Evolutionary conservation across 2,888 invertebrate genomes (phyloP), one percentile per base, ranked within the genome.

Genomic region (Griposia aprilina): DNA sequence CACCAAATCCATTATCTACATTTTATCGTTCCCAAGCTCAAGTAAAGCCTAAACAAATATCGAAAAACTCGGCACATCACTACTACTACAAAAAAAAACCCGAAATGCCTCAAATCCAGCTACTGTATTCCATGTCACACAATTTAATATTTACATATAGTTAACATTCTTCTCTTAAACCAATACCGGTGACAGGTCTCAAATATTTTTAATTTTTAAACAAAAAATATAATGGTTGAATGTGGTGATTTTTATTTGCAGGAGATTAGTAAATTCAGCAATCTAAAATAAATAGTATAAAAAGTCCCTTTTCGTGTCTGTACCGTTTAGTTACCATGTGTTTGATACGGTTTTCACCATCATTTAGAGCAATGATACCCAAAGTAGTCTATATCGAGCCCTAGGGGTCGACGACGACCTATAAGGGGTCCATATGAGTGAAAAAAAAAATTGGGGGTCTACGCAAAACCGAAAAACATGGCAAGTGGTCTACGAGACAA

Each of bases 51-150:
- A 65, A 78, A 65, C 4, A 50, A 41, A 57, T 57, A 86, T 83
- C 87, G 87, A 83, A 11, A 69, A 45, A 26, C 6, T n/a, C 41
- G 0, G 0, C 57, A 68, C 87, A 71, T 67, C 89, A 80, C 87
- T 84, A 87, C 1, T 20, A 0, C 0, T 7, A 75, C 67, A 66
- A 65, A 72, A 78, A 78, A 78, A 75, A 60, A 41, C 5, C 0
- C 10, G 15, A 74, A 83, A 86, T 59, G 17, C 41, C 76, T 6
- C 26, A 88, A 87, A 85, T 77, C 80, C 80, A 23, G 91, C 91
- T 91, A 91, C 91, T 87, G 91, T 90, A 88, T 91, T 90, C 83
- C 74, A 63, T 74, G 75, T 84, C 87, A 84, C 83, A 87, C 80
- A 85, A 60, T 82, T 83, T 75, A 74, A 81, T 88, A 86, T 88